A percentile compares a stretch with the other conserved stretches of the same genome.
Evolutionary conservation across 2,113 vertebrate genomes (phyloP).

Genomic region (Crocuta crocuta): DNA sequence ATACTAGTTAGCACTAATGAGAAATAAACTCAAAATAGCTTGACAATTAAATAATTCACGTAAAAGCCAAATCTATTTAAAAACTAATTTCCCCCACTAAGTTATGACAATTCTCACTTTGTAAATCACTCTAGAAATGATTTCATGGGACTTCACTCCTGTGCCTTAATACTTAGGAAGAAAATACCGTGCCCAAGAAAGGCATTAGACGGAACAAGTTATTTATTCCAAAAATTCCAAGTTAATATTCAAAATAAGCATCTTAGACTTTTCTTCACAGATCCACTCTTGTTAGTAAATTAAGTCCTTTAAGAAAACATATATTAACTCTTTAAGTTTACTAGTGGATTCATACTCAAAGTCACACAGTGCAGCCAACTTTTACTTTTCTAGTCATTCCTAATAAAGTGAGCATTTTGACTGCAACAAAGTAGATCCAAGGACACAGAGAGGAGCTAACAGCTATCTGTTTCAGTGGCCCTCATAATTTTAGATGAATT

Average conservation of each 20-base stretch:
- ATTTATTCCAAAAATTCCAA: conserved; percentile 29
- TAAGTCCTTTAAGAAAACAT: background rate
- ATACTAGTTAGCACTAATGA: conserved; percentile 25
- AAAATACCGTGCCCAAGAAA: background rate
- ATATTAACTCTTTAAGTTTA: background rate
- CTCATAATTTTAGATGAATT: background rate
- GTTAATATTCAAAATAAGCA: conserved; percentile 22
- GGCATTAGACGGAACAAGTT: background rate
- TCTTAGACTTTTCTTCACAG: background rate
- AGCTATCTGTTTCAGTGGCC: background rate
- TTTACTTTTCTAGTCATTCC: background rate
- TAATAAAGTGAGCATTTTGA: background rate
- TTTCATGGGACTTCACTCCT: background rate
- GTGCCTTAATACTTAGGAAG: background rate
- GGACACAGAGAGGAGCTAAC: background rate
- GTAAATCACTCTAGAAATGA: background rate
- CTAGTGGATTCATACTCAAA: background rate
- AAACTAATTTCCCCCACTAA: conserved; percentile 23
- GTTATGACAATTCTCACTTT: conserved; percentile 48
- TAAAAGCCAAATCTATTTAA: conserved; percentile 56
- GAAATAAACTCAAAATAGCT: conserved; percentile 36
- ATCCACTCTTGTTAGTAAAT: background rate
- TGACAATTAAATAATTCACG: conserved; percentile 50
- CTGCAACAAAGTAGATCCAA: background rate
- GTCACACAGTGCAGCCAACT: background rate